A percentile compares a stretch with the other conserved stretches of the same genome.
phyloP scores from a whole-genome alignment of 2,888 invertebrate genomes.

The Caenorhabditis sp. region DNA sequence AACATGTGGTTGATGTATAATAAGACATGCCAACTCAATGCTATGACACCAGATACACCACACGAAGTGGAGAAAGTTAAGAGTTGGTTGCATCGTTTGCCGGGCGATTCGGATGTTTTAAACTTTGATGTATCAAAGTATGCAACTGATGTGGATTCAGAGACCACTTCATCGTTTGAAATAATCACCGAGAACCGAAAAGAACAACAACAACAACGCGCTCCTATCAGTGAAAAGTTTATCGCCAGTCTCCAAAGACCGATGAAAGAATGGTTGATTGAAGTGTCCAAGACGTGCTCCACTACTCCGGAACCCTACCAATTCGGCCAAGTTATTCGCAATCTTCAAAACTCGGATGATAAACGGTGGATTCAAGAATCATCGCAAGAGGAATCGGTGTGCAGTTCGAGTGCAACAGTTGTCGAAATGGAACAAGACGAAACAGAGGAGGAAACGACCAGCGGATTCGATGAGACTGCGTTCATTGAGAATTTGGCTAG shows the following conservation, averaged over 20 bases:
- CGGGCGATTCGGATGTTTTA: constrained; percentile 16
- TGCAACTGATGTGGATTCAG: constrained; percentile 21
- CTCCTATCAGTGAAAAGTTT: constrained; percentile 18
- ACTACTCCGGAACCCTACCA: too few relatives aligned
- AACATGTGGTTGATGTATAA: constrained; percentile 33
- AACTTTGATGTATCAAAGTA: constrained; percentile 24
- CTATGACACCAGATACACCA: constrained; percentile 24
- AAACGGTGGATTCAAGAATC: background rate
- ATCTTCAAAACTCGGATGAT: constrained; percentile 5
- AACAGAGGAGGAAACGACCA: background rate
- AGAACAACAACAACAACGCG: constrained; percentile 8
- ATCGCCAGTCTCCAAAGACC: constrained; percentile 12
- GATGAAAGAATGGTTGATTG: constrained; percentile 25
- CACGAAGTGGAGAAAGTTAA: constrained; percentile 36
- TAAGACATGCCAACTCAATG: constrained; percentile 8
- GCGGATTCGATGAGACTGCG: background rate
- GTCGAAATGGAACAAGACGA: background rate
- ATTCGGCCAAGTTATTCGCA: background rate
- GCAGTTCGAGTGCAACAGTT: background rate
- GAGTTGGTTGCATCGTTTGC: constrained; percentile 30
- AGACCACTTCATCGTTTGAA: constrained; percentile 28
- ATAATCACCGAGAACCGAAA: constrained; percentile 8
- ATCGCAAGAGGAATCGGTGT: background rate
- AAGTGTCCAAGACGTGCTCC: background rate
- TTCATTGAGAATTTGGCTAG: background rate